Percentiles rank a stretch among this genome's conserved stretches.
phyloP scores from a whole-genome alignment of 2,888 invertebrate species.

The Sinodicranocentrus sp. region DNA sequence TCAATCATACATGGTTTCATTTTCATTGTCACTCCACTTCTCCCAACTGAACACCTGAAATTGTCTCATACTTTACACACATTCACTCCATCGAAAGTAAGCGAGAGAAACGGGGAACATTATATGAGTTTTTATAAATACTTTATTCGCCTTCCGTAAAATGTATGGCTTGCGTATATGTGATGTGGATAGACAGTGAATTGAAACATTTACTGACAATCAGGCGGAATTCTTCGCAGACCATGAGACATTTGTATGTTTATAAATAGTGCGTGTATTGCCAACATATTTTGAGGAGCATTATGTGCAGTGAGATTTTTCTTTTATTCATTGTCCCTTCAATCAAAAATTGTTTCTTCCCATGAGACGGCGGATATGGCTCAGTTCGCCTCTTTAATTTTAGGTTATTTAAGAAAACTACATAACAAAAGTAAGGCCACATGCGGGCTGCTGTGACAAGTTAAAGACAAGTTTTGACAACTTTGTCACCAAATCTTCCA shows the following conservation, averaged over 20 bases:
- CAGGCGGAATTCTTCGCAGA: neutral
- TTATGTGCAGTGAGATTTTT: constrained; percentile 3
- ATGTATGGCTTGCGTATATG: neutral
- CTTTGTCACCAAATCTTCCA: constrained; percentile 51
- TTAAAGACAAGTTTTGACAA: constrained; percentile 59
- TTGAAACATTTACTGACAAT: neutral
- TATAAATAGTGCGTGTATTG: neutral
- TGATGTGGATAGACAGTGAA: neutral
- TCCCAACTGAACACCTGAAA: constrained; percentile 15
- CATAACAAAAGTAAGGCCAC: neutral
- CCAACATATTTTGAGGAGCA: neutral
- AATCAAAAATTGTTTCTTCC: constrained; percentile 4
- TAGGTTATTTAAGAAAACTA: constrained; percentile 12
- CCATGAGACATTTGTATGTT: neutral
- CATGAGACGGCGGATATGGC: too few species aligned
- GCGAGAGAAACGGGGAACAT: too few species aligned
- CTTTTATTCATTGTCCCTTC: constrained; percentile 26
- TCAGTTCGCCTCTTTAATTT: neutral
- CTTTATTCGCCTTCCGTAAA: neutral
- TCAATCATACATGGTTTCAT: constrained; percentile 35
- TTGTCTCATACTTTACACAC: neutral
- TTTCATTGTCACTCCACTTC: constrained; percentile 9
- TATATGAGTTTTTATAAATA: too few species aligned
- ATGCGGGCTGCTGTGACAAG: constrained; percentile 39
- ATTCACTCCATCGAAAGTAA: too few species aligned